Evolutionary conservation across 2,888 invertebrate species (phyloP).

Genomic region (Drosophila pullipes): DNA sequence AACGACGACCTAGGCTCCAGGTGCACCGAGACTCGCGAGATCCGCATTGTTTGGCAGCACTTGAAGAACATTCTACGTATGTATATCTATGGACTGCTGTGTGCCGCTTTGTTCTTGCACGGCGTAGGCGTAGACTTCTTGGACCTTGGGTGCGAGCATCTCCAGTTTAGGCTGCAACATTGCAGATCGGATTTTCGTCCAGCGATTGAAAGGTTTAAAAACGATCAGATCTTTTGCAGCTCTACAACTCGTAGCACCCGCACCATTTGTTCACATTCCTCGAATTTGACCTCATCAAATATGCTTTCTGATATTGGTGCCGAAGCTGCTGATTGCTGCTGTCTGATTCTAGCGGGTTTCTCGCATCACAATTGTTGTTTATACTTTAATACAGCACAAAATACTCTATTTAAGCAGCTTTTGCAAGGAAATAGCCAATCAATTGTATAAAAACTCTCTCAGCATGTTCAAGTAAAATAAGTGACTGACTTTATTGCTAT

Average conservation of each 20-base stretch:
- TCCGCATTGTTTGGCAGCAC: constrained; percentile 17
- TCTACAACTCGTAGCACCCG: constrained; percentile 91
- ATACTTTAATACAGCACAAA: constrained; percentile 38
- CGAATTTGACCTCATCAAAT: constrained; percentile 68
- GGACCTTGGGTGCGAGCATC: constrained; percentile 87
- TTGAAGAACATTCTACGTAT: constrained; percentile 11
- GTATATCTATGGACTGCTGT: constrained; percentile 70
- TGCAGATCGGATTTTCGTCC: constrained; percentile 93
- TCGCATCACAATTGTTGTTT: constrained; percentile 80
- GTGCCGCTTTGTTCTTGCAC: constrained; percentile 75
- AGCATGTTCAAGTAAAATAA: constrained; percentile 42
- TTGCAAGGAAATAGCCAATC: constrained; percentile 4
- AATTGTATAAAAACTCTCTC: constrained; percentile 26
- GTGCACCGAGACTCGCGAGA: constrained; percentile 67
- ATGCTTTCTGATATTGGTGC: constrained; percentile 46
- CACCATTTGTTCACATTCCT: constrained; percentile 85
- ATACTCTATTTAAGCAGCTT: constrained; percentile 31
- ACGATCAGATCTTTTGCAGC: constrained; percentile 92
- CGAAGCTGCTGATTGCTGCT: constrained; percentile 36
- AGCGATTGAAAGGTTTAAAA: constrained; percentile 91
- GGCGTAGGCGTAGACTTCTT: constrained; percentile 85
- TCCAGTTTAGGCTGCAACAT: constrained; percentile 89
- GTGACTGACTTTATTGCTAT: constrained; percentile 38
- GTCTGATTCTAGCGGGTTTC: constrained; percentile 79
- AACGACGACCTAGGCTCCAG: constrained; percentile 68